A percentile compares a stretch with the other conserved stretches of the same genome.
Evolutionary conservation across 2,888 invertebrate genomes (phyloP).

Genomic region (Callinectes sapidus): DNA sequence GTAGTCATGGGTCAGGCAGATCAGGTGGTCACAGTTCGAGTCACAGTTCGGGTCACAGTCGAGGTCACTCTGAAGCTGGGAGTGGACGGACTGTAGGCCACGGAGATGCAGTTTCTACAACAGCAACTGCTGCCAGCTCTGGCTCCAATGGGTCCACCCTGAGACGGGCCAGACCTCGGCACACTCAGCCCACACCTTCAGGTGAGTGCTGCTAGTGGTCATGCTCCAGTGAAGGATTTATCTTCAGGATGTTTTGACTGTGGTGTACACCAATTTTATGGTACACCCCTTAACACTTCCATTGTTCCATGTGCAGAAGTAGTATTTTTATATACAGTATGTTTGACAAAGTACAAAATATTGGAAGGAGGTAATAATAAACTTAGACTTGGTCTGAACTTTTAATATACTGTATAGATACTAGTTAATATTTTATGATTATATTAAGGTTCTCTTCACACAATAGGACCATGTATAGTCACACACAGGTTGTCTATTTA

Average conservation of each 20-base stretch:
- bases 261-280: not conserved
- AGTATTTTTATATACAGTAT: not conserved
- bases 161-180: constrained; percentile 56
- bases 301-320: not conserved
- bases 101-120: constrained; percentile 33
- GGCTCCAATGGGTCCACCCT: constrained; percentile 72
- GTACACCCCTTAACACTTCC: not conserved
- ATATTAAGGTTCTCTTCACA: no score
- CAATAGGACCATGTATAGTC: no score
- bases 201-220: constrained; percentile 19
- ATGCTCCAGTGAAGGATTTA: not conserved
- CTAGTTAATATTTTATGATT: no score
- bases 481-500: no score
- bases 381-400: no score
- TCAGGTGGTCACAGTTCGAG: constrained; percentile 64
- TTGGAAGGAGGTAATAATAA: not conserved
- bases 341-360: not conserved
- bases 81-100: constrained; percentile 48
- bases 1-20: constrained; percentile 62
- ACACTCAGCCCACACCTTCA: constrained; percentile 52
- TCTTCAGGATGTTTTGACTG: not conserved
- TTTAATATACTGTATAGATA: no score
- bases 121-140: constrained; percentile 44
- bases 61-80: constrained; percentile 61
- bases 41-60: constrained; percentile 61